Base-by-base conservation (phyloP, 2,888 invertebrate species). In the Drosophila antonietae region DNA sequence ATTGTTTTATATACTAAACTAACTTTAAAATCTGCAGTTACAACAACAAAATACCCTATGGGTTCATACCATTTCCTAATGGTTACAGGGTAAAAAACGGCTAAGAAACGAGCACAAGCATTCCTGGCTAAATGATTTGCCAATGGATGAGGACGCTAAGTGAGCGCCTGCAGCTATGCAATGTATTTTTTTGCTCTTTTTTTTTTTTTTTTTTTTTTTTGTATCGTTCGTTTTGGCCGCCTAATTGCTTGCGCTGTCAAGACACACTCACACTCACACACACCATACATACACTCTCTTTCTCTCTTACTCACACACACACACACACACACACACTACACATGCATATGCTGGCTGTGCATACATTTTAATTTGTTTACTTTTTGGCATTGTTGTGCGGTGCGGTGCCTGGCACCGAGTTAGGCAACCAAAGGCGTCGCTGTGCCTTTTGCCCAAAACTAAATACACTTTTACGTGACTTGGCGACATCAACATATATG, bases 301-400 rank as follows among this genome's bases (percentile, higher is more conserved):
- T 33, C 33, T 33, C 33, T 33, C 33, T 33, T 44, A 44, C 55
- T 55, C 47, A 43, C n/a, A n/a, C 20, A 20, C 20, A 20, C 20
- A 20, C 20, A 20, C 28, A 28, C 28, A 0, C 33, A 46, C 46
- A 3, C 47, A 49, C 51, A 60, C 35, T 28, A 39, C 41, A 60
- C 18, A 18, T 28, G 49, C 53, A 53, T 39, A 62, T 41, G 53
- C 52, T 41, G 66, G 78, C 51, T 88, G 83, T 88, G 86, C 88
- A 88, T 68, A 83, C 88, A 88, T 86, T 83, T 83, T 83, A 83
- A 83, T 83, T 83, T 83, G 83, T 83, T 83, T 83, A 88, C 81
- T 83, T 83, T 83, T 83, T 63, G 86, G 78, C 81, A 75, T 78
- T 81, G 72, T 83, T 85, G 83, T 77, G 59, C 51, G 65, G 56